These are phyloP conservation scores for Ammodytes dubius DNA, from an alignment of 2,113 vertebrate genomes.

Conservation along the genomic window DNA sequence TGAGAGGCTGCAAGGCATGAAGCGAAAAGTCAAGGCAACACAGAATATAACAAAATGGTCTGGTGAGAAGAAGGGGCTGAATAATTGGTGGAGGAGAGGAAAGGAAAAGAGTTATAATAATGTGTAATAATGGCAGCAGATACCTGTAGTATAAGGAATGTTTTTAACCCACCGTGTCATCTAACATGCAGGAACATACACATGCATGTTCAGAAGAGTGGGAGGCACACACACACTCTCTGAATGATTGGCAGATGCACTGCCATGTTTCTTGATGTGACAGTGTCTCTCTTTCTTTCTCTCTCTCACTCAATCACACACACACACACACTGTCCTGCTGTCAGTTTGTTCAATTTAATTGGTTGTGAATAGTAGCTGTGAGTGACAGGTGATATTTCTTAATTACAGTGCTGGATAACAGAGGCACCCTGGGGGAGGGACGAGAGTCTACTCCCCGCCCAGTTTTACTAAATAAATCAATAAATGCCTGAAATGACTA, in stretches of 20 bases:
- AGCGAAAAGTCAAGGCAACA: constrained; percentile 18
- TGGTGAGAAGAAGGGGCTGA: not conserved
- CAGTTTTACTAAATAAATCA: no score
- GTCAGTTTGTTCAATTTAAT: constrained; percentile 35
- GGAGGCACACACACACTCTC: not conserved
- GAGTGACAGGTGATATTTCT: constrained; percentile 55
- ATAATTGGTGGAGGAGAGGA: not conserved
- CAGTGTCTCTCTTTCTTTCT: not conserved
- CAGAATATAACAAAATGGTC: not conserved
- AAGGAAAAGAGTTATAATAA: not conserved
- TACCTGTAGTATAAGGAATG: not conserved
- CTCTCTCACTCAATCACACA: not conserved
- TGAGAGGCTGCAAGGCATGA: constrained; percentile 12
- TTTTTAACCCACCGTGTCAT: constrained; percentile 6
- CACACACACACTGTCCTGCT: not conserved
- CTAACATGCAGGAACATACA: constrained; percentile 17
- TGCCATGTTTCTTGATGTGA: constrained; percentile 31
- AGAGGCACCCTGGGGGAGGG: not conserved
- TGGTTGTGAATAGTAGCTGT: constrained; percentile 13
- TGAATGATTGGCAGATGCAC: not conserved
- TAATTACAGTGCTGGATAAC: constrained; percentile 44
- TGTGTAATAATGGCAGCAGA: not conserved
- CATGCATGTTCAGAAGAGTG: not conserved
- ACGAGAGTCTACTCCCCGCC: not conserved
- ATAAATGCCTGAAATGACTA: no score